A percentile compares a stretch with the other conserved stretches of the same genome.
Conservation (phyloP, 2,797 vertebrate species). For the Austrolebias charrua region DNA sequence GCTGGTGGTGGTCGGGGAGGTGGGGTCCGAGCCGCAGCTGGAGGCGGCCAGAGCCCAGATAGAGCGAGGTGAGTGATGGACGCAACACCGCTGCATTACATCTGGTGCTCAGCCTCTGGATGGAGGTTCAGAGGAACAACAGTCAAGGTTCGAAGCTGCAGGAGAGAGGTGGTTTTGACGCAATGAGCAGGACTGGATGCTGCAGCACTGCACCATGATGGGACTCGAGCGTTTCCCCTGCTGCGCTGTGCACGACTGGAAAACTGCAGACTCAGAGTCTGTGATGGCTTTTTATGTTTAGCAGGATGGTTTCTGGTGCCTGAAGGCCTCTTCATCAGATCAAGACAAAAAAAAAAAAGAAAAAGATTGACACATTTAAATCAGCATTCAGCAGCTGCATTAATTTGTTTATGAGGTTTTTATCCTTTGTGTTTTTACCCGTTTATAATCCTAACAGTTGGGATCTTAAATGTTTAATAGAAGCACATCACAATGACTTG, state of each 20-base stretch:
- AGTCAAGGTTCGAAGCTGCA: not conserved
- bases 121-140: no score
- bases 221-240: constrained; percentile 41
- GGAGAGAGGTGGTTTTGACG: constrained; percentile 37
- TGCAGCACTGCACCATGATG: constrained; percentile 71
- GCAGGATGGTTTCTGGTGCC: no score
- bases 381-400: no score
- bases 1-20: constrained; percentile 90
- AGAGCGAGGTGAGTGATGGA: constrained; percentile 86
- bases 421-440: no score
- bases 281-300: not conserved
- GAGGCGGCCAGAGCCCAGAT: constrained; percentile 82
- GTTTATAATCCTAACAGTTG: no score
- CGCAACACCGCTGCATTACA: not conserved
- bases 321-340: no score
- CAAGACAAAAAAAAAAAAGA: no score
- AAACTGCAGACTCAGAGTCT: constrained; percentile 23
- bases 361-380: no score
- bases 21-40: constrained; percentile 88
- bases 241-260: constrained; percentile 1
- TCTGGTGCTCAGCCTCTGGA: no score
- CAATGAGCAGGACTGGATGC: constrained; percentile 44
- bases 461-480: no score
- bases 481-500: no score
- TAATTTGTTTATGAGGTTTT: no score